Percentiles rank a stretch among this genome's conserved stretches.
These are phyloP conservation scores for Drosophila repleta DNA, from an alignment of 1,140 invertebrate species.

Conservation along the genomic window DNA sequence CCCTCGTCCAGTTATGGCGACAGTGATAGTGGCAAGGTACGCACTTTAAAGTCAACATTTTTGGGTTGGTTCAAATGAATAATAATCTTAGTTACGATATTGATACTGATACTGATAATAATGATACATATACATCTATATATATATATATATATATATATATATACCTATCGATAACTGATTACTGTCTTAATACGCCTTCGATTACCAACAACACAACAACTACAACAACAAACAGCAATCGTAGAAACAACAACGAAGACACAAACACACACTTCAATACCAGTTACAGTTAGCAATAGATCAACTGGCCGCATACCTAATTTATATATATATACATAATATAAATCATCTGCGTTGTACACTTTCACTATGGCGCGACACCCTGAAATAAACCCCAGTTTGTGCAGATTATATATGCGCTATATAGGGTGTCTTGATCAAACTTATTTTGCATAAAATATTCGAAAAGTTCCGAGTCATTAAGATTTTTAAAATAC, in stretches of 20 bases:
- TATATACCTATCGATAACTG: slow-evolving; percentile 67
- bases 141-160: slow-evolving; percentile 54
- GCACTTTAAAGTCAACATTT: slow-evolving; percentile 87
- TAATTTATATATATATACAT: slow-evolving; percentile 38
- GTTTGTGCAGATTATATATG: background rate
- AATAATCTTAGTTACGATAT: slow-evolving; percentile 58
- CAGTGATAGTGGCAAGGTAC: slow-evolving; percentile 87
- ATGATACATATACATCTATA: slow-evolving; percentile 57
- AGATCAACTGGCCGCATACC: slow-evolving; percentile 41
- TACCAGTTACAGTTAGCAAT: slow-evolving; percentile 26
- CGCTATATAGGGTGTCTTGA: background rate
- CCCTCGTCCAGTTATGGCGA: slow-evolving; percentile 80
- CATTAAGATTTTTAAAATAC: no score
- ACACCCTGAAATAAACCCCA: slow-evolving; percentile 22
- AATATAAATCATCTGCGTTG: slow-evolving; percentile 59
- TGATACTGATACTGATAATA: slow-evolving; percentile 72
- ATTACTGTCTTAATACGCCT: slow-evolving; percentile 67
- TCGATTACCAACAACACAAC: slow-evolving; percentile 53
- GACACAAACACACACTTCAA: slow-evolving; percentile 33
- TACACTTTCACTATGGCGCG: slow-evolving; percentile 22
- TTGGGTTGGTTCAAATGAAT: slow-evolving; percentile 88
- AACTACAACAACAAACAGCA: slow-evolving; percentile 38
- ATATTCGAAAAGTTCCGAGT: no score
- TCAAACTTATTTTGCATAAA: no score
- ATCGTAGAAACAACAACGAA: slow-evolving; percentile 54